Conservation (phyloP, 2,888 invertebrate species). For the Drosophila multiciliata region DNA sequence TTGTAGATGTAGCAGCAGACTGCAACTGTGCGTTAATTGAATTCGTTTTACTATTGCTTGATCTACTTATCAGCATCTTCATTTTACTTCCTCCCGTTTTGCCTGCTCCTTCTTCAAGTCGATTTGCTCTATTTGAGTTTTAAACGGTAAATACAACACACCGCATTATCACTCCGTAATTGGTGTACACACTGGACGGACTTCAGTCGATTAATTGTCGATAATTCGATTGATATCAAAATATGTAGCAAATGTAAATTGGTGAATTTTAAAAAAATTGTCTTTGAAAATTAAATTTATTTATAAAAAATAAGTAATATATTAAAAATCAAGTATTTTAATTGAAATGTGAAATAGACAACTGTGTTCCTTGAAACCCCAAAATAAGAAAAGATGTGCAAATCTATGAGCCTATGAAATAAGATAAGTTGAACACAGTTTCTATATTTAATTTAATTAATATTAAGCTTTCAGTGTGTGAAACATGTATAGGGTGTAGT, state of each 20-base stretch:
- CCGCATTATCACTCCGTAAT: background rate
- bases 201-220: background rate
- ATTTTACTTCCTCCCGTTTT: background rate
- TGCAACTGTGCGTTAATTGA: background rate
- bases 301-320: background rate
- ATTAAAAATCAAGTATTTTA: too few relatives aligned
- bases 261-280: background rate
- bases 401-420: background rate
- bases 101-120: background rate
- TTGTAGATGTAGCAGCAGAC: background rate
- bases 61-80: conserved; percentile 1
- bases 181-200: conserved; percentile 34
- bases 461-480: background rate
- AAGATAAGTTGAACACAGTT: background rate
- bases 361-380: too few relatives aligned
- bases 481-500: too few relatives aligned
- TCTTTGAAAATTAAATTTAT: background rate
- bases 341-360: too few relatives aligned
- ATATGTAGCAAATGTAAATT: background rate
- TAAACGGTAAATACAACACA: conserved; percentile 43
- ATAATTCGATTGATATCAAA: background rate
- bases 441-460: background rate
- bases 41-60: background rate
- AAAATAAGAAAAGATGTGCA: background rate
- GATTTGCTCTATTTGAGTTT: conserved; percentile 30